Evolutionary conservation across 2,888 invertebrate species (phyloP).

Genomic region (Hecatera dysodea): DNA sequence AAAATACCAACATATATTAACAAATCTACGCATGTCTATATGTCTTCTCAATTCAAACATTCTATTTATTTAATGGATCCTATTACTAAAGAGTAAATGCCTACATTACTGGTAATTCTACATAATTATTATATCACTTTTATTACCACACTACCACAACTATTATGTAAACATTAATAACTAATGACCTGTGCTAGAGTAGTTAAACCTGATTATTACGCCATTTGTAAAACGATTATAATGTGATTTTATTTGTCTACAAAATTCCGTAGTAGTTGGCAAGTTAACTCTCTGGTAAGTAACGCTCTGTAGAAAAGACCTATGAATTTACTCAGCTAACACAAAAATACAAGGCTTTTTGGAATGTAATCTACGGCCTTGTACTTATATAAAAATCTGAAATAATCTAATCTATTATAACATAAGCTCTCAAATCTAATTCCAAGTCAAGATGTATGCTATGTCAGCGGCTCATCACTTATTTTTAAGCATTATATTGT

Average conservation of each 20-base stretch:
- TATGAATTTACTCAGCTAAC: background rate
- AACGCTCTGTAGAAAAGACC: background rate
- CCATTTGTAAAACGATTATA: conserved; percentile 4
- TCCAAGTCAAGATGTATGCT: too few species aligned
- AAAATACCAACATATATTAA: background rate
- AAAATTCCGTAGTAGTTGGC: background rate
- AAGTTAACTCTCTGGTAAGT: background rate
- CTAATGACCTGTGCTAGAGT: conserved; percentile 29
- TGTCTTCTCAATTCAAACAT: too few species aligned
- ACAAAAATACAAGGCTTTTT: background rate
- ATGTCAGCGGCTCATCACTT: too few species aligned
- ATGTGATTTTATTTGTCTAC: background rate
- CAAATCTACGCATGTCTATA: too few species aligned
- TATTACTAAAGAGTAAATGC: background rate
- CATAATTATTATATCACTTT: conserved; percentile 14
- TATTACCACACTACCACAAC: conserved; percentile 32
- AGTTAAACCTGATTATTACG: conserved; percentile 19
- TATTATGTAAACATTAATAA: conserved; percentile 49
- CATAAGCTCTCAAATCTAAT: too few species aligned
- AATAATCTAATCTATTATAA: too few species aligned
- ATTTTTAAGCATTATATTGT: background rate
- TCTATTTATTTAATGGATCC: background rate
- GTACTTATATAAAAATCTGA: too few species aligned
- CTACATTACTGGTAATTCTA: conserved; percentile 11
- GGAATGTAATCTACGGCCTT: background rate